Evolutionary conservation across 2,888 invertebrate genomes (phyloP), one percentile per base, ranked within the genome.

Genomic region (Trichopria drosophilae): DNA sequence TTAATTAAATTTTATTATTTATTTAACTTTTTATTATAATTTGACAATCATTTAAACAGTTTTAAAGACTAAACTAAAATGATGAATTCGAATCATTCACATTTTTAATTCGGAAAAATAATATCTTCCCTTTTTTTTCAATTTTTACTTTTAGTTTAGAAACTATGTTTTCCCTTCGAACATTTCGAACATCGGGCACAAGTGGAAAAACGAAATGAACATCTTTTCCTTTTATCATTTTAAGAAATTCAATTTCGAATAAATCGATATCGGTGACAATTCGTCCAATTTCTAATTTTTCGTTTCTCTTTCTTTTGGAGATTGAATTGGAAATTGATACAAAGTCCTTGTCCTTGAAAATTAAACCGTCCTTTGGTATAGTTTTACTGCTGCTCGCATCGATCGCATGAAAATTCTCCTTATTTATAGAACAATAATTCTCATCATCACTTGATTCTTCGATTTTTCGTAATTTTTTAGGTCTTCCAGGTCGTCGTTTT

Each of bases 181-280:
- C 18, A 16, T 34, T 34, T 36, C 13, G 36, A 6, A 36, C 20
- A 10, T 36, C 7, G 5, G 36, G 20, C n/a, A 36, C 36, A 20
- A 10, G n/a, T 20, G 20, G 36, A 20, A 20, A 9, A 36, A 20
- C 36, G 2, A 36, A 36, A 20, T 18, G 19, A 36, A 20, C n/a
- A 20, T 36, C 36, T 20, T 36, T 36, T 36, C 36, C 36, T 36
- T 36, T 16, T 18, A 13, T 36, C 22, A 10, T 20, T n/a, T 20
- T 20, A 36, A 36, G 36, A 20, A 36, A 22, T 20, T 36, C 36
- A 16, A 36, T 36, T 10, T 36, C 36, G 9, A 20, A 20, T 22
- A 18, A 20, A n/a, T 18, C 10, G 13, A 36, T 10, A 20, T 36
- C 20, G 7, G 36, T 34, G 3, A 34, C 22, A n/a, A 20, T n/a